Percentiles rank a stretch among this genome's conserved stretches.
Conservation (phyloP, 2,797 vertebrate species). For the Dromococcyx pavoninus region DNA sequence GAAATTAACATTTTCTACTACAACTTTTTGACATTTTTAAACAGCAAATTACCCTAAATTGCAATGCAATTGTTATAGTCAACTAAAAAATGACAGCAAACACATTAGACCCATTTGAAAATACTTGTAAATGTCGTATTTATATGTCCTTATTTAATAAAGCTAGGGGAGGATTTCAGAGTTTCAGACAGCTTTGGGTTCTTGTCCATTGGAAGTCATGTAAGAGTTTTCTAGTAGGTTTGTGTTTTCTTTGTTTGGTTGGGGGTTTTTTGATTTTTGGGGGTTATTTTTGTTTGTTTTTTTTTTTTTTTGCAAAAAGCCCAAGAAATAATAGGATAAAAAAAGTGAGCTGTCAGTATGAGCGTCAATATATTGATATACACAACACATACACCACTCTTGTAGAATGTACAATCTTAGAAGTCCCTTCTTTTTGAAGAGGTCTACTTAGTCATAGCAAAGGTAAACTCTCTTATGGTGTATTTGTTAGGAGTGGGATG, state of each 20-base stretch:
- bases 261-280: too few relatives aligned
- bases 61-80: not conserved
- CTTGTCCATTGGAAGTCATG: not conserved
- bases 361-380: not conserved
- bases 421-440: not conserved
- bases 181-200: not conserved
- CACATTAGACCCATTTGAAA: not conserved
- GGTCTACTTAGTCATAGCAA: not conserved
- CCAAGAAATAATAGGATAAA: not conserved
- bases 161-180: not conserved
- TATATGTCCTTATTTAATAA: not conserved
- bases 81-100: not conserved
- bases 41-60: not conserved
- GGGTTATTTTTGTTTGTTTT: not conserved
- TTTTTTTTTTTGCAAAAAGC: not conserved
- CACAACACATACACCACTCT: not conserved
- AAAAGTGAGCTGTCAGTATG: not conserved
- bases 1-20: not conserved
- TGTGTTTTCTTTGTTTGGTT: too few relatives aligned
- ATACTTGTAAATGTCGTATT: not conserved
- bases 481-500: not conserved
- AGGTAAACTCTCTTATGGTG: fast-evolving
- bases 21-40: not conserved
- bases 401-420: not conserved
- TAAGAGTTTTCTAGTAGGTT: not conserved